Conservation (phyloP, 2,888 invertebrate genomes). For the Marronus borbonicus region DNA sequence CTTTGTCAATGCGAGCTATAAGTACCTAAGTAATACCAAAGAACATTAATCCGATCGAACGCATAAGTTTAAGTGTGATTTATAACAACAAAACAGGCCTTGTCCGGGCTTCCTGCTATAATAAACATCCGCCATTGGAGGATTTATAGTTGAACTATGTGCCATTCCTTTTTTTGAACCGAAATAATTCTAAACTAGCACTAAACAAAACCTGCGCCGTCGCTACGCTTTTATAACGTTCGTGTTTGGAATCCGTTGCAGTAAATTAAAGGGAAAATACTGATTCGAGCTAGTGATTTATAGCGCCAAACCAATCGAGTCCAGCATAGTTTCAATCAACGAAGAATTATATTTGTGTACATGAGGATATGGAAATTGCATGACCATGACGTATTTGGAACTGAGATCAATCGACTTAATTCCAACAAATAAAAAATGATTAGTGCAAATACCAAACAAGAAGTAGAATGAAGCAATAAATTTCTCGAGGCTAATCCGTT, state of each 20-base stretch:
- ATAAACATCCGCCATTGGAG: constrained; percentile 27
- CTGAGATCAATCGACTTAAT: too few species aligned
- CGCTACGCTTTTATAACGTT: background rate
- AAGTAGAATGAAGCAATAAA: too few species aligned
- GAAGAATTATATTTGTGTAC: background rate
- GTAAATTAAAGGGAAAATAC: constrained; percentile 34
- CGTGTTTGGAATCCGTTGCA: constrained; percentile 10
- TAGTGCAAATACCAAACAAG: too few species aligned
- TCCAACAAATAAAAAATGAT: too few species aligned
- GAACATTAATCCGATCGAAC: constrained; percentile 24
- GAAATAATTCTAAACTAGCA: constrained; percentile 11
- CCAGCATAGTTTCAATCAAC: constrained; percentile 25
- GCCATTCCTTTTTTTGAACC: background rate
- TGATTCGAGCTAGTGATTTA: constrained; percentile 34
- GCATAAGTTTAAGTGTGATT: constrained; percentile 26
- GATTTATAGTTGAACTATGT: constrained; percentile 26
- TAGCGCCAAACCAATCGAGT: background rate
- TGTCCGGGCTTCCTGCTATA: constrained; percentile 4
- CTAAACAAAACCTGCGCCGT: background rate
- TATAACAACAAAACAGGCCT: constrained; percentile 30
- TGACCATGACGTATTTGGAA: too few species aligned
- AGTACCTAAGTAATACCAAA: constrained; percentile 1
- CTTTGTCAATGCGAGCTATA: background rate
- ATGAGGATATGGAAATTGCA: background rate
- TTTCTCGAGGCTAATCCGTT: too few species aligned